Evolutionary conservation across 2,113 vertebrate genomes (phyloP).

Genomic region (Gallinago paraguaiae): DNA sequence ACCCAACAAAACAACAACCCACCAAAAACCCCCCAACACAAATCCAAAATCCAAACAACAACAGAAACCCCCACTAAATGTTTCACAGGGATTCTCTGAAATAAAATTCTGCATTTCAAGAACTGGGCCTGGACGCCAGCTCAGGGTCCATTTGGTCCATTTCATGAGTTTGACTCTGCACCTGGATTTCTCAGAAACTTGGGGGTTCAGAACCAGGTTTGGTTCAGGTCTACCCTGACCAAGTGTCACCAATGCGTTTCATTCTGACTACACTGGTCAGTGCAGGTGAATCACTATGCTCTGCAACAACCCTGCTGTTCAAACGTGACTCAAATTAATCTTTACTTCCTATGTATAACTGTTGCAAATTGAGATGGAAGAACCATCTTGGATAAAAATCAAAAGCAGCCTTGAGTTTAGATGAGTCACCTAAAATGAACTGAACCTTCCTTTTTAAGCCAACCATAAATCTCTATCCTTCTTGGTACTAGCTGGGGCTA

Average conservation of each 20-base stretch:
- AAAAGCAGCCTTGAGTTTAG: conserved; percentile 19
- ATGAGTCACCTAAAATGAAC: neutral
- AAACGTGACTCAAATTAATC: neutral
- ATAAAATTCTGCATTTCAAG: neutral
- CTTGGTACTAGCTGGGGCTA: neutral
- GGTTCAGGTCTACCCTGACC: neutral
- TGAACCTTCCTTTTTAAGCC: neutral
- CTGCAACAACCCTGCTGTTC: neutral
- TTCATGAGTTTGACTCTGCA: neutral
- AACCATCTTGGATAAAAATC: neutral
- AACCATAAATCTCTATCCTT: neutral
- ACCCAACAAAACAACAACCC: too few relatives aligned
- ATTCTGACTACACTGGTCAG: neutral
- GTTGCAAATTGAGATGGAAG: neutral
- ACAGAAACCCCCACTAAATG: neutral
- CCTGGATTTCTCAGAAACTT: neutral
- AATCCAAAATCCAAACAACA: neutral
- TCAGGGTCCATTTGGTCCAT: neutral
- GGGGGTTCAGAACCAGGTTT: neutral
- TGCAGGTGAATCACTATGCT: neutral
- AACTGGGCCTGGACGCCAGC: neutral
- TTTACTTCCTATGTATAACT: neutral
- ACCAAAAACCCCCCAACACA: neutral
- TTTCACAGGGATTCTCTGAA: neutral
- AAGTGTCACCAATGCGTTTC: neutral